Evolutionary conservation across 2,888 invertebrate species (phyloP).

Genomic region (Danaus chrysippus): DNA sequence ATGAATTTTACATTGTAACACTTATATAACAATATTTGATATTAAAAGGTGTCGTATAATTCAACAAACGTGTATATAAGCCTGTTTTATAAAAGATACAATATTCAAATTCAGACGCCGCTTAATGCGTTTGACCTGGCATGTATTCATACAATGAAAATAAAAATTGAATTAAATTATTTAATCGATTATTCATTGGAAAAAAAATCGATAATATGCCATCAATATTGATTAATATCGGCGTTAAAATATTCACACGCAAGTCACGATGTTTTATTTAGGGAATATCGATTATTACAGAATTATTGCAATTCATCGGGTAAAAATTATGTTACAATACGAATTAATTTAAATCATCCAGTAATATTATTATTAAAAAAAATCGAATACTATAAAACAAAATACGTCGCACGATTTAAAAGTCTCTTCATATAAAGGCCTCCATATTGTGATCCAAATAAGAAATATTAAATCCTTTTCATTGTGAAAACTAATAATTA

Average conservation of each 20-base stretch:
- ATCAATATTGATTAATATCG: neutral
- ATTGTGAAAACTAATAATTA: no score
- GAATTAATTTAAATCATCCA: slow-evolving; percentile 21
- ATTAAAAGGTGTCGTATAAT: slow-evolving; percentile 29
- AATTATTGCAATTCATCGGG: slow-evolving; percentile 2
- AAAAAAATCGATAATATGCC: neutral
- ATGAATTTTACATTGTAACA: slow-evolving; percentile 23
- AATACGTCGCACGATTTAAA: no score
- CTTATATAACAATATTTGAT: slow-evolving; percentile 39
- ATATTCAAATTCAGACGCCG: neutral
- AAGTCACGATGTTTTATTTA: slow-evolving; percentile 3
- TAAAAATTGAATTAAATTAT: neutral
- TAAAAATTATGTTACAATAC: no score
- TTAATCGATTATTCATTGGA: neutral
- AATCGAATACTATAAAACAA: slow-evolving; percentile 1
- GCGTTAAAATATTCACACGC: slow-evolving; percentile 16
- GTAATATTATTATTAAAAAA: neutral
- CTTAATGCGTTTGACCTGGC: neutral
- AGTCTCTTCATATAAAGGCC: no score
- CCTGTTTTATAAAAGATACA: neutral
- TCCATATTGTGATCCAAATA: no score
- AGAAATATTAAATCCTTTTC: no score
- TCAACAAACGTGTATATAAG: slow-evolving; percentile 25
- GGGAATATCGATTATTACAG: neutral
- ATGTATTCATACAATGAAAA: neutral